phyloP scores from a whole-genome alignment of 2,797 vertebrate genomes.

The Eulemur mongoz region DNA sequence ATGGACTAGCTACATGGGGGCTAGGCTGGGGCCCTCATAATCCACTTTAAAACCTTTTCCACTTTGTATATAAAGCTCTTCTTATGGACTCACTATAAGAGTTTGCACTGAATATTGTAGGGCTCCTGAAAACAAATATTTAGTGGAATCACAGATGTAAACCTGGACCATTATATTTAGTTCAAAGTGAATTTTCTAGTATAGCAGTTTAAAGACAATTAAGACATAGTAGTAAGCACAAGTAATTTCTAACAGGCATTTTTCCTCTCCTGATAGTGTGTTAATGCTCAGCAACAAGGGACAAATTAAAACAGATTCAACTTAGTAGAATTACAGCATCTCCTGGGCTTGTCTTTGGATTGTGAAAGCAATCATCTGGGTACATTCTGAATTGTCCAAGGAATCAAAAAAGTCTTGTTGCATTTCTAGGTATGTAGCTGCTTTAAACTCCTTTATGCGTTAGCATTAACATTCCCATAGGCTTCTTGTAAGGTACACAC shows the following conservation, averaged over 20 bases:
- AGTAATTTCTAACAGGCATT: slow-evolving; percentile 8
- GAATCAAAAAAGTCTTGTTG: background rate
- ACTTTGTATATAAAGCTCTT: background rate
- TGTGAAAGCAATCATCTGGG: slow-evolving; percentile 44
- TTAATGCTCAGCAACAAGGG: background rate
- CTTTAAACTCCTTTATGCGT: slow-evolving; percentile 32
- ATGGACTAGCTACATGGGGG: background rate
- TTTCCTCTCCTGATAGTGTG: background rate
- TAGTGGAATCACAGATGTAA: background rate
- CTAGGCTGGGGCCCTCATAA: background rate
- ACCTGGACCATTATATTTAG: background rate
- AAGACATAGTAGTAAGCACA: slow-evolving; percentile 3
- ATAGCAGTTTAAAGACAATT: slow-evolving; percentile 36
- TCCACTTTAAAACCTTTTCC: background rate
- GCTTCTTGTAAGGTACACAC: background rate
- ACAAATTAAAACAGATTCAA: slow-evolving; percentile 48
- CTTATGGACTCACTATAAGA: background rate
- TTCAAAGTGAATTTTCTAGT: background rate
- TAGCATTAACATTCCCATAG: background rate
- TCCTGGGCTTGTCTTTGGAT: slow-evolving; percentile 38
- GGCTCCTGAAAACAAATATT: background rate
- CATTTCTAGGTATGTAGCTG: background rate
- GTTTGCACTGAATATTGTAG: background rate
- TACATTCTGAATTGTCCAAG: slow-evolving; percentile 52
- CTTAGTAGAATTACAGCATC: background rate